Conservation (phyloP, 2,113 vertebrate genomes). For the Pampusana beccarii region DNA sequence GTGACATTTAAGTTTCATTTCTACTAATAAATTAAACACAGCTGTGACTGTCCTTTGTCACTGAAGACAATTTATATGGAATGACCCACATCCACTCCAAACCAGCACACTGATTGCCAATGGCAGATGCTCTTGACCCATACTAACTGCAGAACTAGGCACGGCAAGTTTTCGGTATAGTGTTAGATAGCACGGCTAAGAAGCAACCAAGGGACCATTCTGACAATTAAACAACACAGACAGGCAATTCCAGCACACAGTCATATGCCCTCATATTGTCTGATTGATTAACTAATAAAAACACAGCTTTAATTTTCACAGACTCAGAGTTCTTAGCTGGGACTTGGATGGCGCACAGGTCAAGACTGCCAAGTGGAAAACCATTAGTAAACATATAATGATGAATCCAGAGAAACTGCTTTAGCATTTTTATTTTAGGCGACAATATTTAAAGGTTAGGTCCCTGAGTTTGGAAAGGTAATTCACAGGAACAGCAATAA, state of each 20-base stretch:
- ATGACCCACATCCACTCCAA: neutral
- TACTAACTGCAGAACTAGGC: neutral
- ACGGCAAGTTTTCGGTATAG: neutral
- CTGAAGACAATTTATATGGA: neutral
- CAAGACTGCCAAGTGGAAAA: neutral
- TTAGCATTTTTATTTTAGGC: neutral
- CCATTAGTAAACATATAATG: neutral
- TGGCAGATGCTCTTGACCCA: neutral
- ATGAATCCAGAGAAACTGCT: neutral
- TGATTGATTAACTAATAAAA: neutral
- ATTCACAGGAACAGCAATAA: neutral
- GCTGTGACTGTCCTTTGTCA: neutral
- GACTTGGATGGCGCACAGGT: neutral
- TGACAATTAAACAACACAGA: neutral
- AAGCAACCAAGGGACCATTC: neutral
- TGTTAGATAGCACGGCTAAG: neutral
- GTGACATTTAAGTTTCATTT: neutral
- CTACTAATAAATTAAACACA: neutral
- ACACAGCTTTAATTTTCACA: neutral
- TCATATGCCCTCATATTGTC: neutral
- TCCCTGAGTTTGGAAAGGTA: neutral
- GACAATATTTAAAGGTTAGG: neutral
- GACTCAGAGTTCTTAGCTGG: neutral
- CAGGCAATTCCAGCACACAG: neutral
- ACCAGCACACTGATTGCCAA: neutral